Conservation (phyloP, 2,797 vertebrate species). For the Scolopax rusticola region DNA sequence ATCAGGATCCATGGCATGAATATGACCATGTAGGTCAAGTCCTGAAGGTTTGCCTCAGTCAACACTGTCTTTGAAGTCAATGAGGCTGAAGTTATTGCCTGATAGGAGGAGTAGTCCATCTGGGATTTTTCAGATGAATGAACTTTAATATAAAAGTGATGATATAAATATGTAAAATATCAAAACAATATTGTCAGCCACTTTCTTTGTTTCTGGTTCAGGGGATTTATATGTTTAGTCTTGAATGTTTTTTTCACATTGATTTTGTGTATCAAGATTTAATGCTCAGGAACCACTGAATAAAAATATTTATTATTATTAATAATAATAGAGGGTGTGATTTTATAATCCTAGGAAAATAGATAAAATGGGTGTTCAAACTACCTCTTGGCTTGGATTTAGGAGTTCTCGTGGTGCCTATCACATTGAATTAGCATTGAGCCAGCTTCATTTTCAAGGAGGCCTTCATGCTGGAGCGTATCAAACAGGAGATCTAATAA, state of each 20-base stretch:
- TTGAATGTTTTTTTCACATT: slow-evolving; percentile 16
- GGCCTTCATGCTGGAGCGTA: neutral
- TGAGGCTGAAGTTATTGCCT: slow-evolving; percentile 34
- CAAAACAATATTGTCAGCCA: neutral
- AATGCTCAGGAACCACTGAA: slow-evolving; percentile 23
- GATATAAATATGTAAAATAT: slow-evolving; percentile 27
- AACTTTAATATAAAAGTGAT: slow-evolving; percentile 31
- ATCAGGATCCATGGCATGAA: neutral
- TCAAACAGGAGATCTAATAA: neutral
- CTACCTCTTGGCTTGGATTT: neutral
- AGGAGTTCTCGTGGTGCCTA: neutral
- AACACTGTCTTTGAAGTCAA: slow-evolving; percentile 55
- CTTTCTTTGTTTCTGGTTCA: slow-evolving; percentile 15
- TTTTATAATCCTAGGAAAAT: slow-evolving; percentile 21
- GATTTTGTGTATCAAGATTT: slow-evolving; percentile 21
- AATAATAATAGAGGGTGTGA: neutral
- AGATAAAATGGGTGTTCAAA: neutral
- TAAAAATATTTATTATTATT: slow-evolving; percentile 22
- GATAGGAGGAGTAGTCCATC: neutral
- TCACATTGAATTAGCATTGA: neutral
- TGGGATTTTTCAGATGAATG: slow-evolving; percentile 23
- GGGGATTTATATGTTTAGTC: slow-evolving; percentile 32
- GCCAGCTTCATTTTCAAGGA: neutral
- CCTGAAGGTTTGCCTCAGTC: slow-evolving; percentile 57
- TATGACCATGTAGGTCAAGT: neutral